Conservation (phyloP, 1,140 invertebrate species). For the Belonocnema kinseyi region DNA sequence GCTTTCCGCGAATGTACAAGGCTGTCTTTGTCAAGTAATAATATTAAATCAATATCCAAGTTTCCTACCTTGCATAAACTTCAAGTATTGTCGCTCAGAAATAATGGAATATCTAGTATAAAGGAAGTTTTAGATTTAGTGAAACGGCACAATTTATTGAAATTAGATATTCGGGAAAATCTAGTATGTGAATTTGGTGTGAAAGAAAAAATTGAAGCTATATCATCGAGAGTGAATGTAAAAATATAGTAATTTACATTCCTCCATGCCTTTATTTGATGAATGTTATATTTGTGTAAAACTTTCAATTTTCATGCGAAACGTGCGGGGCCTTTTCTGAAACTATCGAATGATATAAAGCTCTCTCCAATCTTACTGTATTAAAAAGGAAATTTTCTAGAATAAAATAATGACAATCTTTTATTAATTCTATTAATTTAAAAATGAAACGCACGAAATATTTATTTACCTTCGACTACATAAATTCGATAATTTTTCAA, state of each 20-base stretch:
- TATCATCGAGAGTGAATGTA: slow-evolving; percentile 46
- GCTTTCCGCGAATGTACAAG: slow-evolving; percentile 66
- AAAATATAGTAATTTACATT: slow-evolving; percentile 35
- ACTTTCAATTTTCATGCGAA: too few relatives aligned
- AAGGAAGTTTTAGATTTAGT: slow-evolving; percentile 66
- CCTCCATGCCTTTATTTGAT: too few relatives aligned
- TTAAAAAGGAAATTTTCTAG: too few relatives aligned
- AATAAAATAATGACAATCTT: too few relatives aligned
- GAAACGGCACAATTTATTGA: slow-evolving; percentile 56
- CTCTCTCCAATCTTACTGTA: too few relatives aligned
- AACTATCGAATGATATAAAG: too few relatives aligned
- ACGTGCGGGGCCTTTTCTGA: too few relatives aligned
- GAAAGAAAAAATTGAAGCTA: slow-evolving; percentile 37
- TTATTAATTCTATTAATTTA: too few relatives aligned
- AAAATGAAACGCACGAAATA: too few relatives aligned
- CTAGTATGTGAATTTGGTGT: slow-evolving; percentile 51
- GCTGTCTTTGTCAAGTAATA: slow-evolving; percentile 65
- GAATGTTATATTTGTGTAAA: too few relatives aligned
- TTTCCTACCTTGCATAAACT: slow-evolving; percentile 65
- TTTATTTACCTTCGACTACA: too few relatives aligned
- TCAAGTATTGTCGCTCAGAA: slow-evolving; percentile 59
- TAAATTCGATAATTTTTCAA: too few relatives aligned
- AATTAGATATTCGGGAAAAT: slow-evolving; percentile 67
- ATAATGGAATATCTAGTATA: slow-evolving; percentile 60
- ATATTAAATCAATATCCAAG: slow-evolving; percentile 56